Evolutionary conservation across 2,888 invertebrate genomes (phyloP).

Genomic region (Drosophila mimica): DNA sequence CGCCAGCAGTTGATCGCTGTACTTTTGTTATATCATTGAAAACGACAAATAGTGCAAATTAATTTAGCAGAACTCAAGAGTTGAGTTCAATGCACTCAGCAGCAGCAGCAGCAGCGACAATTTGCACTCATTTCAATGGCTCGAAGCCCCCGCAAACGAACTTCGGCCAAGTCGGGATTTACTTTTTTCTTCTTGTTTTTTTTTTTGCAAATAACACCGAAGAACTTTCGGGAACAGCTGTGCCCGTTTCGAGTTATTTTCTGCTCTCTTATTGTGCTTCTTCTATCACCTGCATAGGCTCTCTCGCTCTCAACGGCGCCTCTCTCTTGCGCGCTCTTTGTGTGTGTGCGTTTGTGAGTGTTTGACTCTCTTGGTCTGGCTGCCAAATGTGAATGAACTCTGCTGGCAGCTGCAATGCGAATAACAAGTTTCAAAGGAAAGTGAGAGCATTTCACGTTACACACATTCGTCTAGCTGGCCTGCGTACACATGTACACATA

Average conservation of each 20-base stretch:
- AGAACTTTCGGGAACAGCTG: slow-evolving; percentile 80
- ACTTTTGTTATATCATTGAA: slow-evolving; percentile 42
- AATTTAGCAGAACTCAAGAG: slow-evolving; percentile 33
- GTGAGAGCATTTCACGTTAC: slow-evolving; percentile 84
- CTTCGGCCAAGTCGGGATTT: slow-evolving; percentile 46
- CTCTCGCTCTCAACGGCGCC: slow-evolving; percentile 23
- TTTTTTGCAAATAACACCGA: slow-evolving; percentile 19
- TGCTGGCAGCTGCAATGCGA: slow-evolving; percentile 73
- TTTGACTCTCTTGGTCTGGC: slow-evolving; percentile 43
- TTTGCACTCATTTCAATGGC: slow-evolving; percentile 76
- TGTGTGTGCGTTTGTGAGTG: neutral
- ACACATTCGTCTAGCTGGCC: slow-evolving; percentile 37
- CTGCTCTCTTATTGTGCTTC: slow-evolving; percentile 23
- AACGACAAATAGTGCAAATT: slow-evolving; percentile 37
- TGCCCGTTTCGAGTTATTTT: slow-evolving; percentile 49
- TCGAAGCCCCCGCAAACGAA: slow-evolving; percentile 48
- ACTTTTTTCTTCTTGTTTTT: slow-evolving; percentile 22
- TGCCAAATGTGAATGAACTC: slow-evolving; percentile 81
- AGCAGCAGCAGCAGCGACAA: slow-evolving; percentile 42
- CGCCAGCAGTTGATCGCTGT: slow-evolving; percentile 3
- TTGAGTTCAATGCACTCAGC: slow-evolving; percentile 72
- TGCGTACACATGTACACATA: slow-evolving; percentile 12
- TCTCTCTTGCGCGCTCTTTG: slow-evolving; percentile 19
- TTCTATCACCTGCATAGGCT: slow-evolving; percentile 45
- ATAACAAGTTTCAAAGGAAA: slow-evolving; percentile 84